Base-by-base conservation (phyloP, 2,113 vertebrate genomes). In the Opisthocomus hoazin region DNA sequence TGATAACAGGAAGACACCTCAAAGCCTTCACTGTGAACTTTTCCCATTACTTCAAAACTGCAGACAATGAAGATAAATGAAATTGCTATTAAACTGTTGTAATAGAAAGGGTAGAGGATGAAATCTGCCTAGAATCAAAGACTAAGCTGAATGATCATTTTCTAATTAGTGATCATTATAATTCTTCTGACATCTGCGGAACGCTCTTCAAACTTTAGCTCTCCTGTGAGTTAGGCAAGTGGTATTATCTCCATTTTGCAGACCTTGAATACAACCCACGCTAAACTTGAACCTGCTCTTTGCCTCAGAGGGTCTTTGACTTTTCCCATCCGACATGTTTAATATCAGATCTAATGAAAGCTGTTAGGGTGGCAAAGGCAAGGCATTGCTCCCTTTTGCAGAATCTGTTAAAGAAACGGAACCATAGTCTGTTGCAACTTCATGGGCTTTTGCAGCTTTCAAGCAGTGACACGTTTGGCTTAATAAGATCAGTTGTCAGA, bases 31-130 rank as follows among this genome's bases (percentile, higher is more conserved):
- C 88, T 96, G 79, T 76, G 85, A 78, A 90, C 95, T 96, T 96
- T 89, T 93, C 80, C 78, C 46, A 57, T 97, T 91, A 95, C 53
- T 96, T 97, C 87, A 96, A 93, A 94, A 89, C 78, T 84, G 85
- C 41, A 91, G 64, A 89, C 51, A 92, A 89, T 26, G 65, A 96
- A 94, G 95, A 97, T 84, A 96, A 88, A 91, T 53, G 61, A 91
- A 97, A 96, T 94, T 87, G 68, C 57, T 74, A 24, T 92, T 95
- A 93, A 63, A 91, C 60, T 41, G 78, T 79, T 90, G n/a, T 74
- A 95, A 84, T 68, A 95, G 93, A 73, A 97, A 95, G 89, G 63
- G 24, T 84, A 93, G 76, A 65, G 84, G 50, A 93, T 96, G 56
- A 96, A 94, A 78, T 87, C 74, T 86, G 84, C 46, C 18, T 69